A percentile compares a stretch with the other conserved stretches of the same genome.
phyloP scores from a whole-genome alignment of 2,113 vertebrate species.

The Diadophis punctatus region DNA sequence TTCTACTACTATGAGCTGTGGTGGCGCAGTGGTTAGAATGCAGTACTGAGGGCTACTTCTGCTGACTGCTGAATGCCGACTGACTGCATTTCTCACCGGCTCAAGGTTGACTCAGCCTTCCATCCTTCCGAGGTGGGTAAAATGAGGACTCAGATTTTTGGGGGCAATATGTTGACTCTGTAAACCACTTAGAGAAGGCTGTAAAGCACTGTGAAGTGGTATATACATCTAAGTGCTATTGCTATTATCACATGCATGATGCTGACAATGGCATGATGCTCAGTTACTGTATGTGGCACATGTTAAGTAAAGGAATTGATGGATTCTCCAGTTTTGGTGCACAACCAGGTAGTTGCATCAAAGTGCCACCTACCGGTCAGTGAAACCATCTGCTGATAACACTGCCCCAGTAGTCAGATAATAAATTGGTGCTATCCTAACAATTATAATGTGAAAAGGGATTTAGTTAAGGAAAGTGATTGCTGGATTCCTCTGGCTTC shows the following conservation, averaged over 20 bases:
- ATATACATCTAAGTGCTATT: no score
- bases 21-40: no score
- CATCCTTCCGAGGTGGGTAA: no score
- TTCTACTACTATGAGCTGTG: not conserved
- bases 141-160: no score
- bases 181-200: no score
- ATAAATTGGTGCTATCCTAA: not conserved
- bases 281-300: not conserved
- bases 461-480: not conserved
- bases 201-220: no score
- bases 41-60: no score
- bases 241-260: not conserved
- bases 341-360: not conserved
- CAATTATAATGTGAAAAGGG: not conserved
- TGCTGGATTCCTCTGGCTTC: not conserved
- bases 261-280: not conserved
- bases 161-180: no score
- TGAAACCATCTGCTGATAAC: not conserved
- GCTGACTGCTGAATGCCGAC: no score
- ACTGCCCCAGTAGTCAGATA: not conserved
- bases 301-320: not conserved
- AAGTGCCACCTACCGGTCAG: not conserved
- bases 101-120: no score
- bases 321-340: not conserved
- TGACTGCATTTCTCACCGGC: no score